phyloP scores from a whole-genome alignment of 2,113 vertebrate genomes.

The Agapornis roseicollis region DNA sequence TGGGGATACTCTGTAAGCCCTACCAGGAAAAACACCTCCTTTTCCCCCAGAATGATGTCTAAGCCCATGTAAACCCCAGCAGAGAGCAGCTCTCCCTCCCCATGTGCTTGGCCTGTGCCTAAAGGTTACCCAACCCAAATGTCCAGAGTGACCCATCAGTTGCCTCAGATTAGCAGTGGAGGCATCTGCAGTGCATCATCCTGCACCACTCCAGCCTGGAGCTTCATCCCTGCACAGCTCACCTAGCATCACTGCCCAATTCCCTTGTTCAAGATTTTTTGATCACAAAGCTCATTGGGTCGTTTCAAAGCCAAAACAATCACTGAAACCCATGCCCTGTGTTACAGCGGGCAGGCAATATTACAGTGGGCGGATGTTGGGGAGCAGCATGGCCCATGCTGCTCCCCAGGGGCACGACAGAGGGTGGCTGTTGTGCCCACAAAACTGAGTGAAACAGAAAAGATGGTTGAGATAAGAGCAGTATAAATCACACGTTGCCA shows the following conservation, averaged over 20 bases:
- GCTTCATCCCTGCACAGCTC: neutral
- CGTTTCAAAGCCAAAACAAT: neutral
- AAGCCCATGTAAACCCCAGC: neutral
- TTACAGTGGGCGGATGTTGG: rapidly evolving
- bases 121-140: neutral
- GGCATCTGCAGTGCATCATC: neutral
- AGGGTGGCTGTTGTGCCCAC: neutral
- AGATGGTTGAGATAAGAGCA: neutral
- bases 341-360: rapidly evolving
- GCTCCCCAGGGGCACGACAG: rapidly evolving
- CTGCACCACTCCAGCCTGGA: neutral
- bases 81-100: neutral
- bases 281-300: rapidly evolving
- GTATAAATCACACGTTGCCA: constrained; percentile 60
- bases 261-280: neutral
- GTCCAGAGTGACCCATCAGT: neutral
- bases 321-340: neutral
- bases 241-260: rapidly evolving
- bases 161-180: neutral
- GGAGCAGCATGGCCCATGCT: rapidly evolving
- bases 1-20: neutral
- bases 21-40: neutral
- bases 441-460: neutral
- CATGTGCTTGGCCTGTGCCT: neutral
- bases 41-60: neutral